Percentiles rank a stretch among this genome's conserved stretches.
Evolutionary conservation across 2,888 invertebrate genomes (phyloP).

Genomic region (Notocelia uddmanniana): DNA sequence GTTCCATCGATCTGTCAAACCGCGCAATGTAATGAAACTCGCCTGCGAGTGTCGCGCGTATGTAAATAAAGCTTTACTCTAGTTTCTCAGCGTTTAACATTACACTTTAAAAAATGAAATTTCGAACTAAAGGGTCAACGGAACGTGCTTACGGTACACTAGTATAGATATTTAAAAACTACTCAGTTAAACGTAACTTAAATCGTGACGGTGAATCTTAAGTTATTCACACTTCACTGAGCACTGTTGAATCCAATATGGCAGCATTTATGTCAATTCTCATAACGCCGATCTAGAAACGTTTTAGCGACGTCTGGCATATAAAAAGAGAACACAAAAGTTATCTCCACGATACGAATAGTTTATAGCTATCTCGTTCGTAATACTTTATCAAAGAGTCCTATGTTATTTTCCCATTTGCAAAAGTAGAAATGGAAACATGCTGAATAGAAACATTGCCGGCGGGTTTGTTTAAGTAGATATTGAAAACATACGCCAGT

Average conservation of each 20-base stretch:
- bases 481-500: conserved; percentile 63
- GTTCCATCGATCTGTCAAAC: no score
- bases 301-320: conserved; percentile 17
- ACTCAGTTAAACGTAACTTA: not conserved
- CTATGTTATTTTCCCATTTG: conserved; percentile 35
- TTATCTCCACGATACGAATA: conserved; percentile 10
- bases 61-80: no score
- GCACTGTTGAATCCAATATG: conserved; percentile 21
- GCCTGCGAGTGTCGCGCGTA: no score
- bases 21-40: no score
- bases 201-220: conserved; percentile 20
- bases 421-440: conserved; percentile 39
- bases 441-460: conserved; percentile 44
- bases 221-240: conserved; percentile 25
- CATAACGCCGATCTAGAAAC: conserved; percentile 3
- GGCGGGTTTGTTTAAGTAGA: conserved; percentile 50
- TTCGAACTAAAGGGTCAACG: not conserved
- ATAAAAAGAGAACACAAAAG: conserved; percentile 1
- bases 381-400: conserved; percentile 25
- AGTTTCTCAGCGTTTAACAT: no score
- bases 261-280: conserved; percentile 22
- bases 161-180: not conserved
- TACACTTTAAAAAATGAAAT: not conserved
- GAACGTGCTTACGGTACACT: not conserved
- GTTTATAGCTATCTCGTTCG: conserved; percentile 3